Base-by-base conservation (phyloP, 2,113 vertebrate genomes). In the Nestor notabilis region DNA sequence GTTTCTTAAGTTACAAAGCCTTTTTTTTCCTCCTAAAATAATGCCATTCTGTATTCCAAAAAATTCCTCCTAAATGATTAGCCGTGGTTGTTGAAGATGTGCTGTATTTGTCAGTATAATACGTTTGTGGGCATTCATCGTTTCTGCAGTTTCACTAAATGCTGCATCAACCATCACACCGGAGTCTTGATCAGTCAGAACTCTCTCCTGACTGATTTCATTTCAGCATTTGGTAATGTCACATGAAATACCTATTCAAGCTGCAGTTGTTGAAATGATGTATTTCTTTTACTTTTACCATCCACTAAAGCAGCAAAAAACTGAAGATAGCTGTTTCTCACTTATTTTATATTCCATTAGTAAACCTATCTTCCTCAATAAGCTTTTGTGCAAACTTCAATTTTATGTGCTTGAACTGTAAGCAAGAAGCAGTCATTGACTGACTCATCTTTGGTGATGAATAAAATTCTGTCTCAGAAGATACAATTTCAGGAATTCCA, bases 301-400 rank as follows among this genome's bases (percentile, higher is more conserved):
- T 46, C 44, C 44, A 83, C 79, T 31, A 37, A 58, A 44, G 70
- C 56, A 89, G 64, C 24, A 84, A 70, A 81, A 85, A 90, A 19
- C 60, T 81, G 76, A 25, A 83, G 37, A 46, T 8, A 81, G 66
- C 50, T 33, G 17, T 46, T 93, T 58, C 88, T 65, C 55, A 47
- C 61, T 68, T 89, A 69, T 60, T 94, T 89, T 87, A 79, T 70
- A 93, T 91, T 94, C 55, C 79, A 86, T 88, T 89, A 94, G 55
- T 41, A 90, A 86, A 39, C n/a, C 71, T 58, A 56, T 72, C 74
- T 87, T 87, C 61, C 53, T 77, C 55, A 84, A 78, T 91, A 75
- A 84, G 74, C 65, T 94, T 87, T 93, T 79, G 77, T 33, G 86
- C 60, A 95, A 93, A 93, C 58, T 90, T 93, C 66, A 88, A 86